phyloP scores from a whole-genome alignment of 1,140 invertebrate species.

The Acromyrmex charruanus region DNA sequence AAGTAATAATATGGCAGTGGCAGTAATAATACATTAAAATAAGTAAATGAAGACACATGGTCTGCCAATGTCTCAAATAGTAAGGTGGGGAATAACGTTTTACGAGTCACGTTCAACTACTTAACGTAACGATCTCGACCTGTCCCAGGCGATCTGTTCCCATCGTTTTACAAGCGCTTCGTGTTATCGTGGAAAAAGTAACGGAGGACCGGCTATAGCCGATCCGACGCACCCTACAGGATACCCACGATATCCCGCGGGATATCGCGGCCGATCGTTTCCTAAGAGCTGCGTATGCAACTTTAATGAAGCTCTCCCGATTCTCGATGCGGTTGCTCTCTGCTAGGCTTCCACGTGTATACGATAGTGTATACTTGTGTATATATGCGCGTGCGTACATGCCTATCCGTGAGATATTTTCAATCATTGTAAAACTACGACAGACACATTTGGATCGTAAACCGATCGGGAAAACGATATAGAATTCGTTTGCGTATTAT shows the following conservation, averaged over 20 bases:
- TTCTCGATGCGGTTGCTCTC: conserved; percentile 62
- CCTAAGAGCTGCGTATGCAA: conserved; percentile 85
- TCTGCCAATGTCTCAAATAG: conserved; percentile 4
- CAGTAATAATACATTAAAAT: not conserved
- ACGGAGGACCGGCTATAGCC: conserved; percentile 76
- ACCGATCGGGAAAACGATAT: conserved; percentile 85
- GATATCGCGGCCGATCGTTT: conserved; percentile 83
- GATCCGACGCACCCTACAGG: conserved; percentile 81
- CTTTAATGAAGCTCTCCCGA: conserved; percentile 83
- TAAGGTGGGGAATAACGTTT: conserved; percentile 33
- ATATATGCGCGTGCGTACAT: not conserved
- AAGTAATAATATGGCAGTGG: not conserved
- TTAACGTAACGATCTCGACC: conserved; percentile 74
- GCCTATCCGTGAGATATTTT: conserved; percentile 80
- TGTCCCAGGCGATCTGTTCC: conserved; percentile 69
- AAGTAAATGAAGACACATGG: not conserved
- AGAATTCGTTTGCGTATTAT: conserved; percentile 70
- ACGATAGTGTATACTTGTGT: not conserved
- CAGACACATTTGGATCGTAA: conserved; percentile 85
- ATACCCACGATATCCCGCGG: conserved; percentile 80
- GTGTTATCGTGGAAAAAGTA: conserved; percentile 64
- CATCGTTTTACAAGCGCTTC: conserved; percentile 66
- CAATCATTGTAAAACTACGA: conserved; percentile 86
- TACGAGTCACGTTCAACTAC: conserved; percentile 74
- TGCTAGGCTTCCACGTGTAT: conserved; percentile 29